Evolutionary conservation across 2,113 vertebrate genomes (phyloP).

Genomic region (Syrrhaptes paradoxus): DNA sequence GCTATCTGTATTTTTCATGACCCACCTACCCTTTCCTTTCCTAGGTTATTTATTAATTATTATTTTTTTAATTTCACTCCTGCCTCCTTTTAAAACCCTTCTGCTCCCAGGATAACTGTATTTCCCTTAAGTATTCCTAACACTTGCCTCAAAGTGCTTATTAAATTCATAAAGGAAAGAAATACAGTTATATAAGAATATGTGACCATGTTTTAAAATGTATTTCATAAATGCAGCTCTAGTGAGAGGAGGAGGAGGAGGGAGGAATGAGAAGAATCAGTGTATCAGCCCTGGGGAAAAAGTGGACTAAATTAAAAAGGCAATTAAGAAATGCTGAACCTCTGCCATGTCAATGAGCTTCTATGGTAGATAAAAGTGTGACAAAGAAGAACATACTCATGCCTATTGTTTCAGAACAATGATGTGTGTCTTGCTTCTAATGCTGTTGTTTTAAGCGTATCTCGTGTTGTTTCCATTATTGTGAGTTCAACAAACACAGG

Average conservation of each 20-base stretch:
- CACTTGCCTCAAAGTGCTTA: background rate
- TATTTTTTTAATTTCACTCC: background rate
- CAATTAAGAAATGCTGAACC: conserved; percentile 63
- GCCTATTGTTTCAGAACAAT: conserved; percentile 51
- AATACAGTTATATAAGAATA: conserved; percentile 1
- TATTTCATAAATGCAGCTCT: background rate
- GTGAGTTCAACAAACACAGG: conserved; percentile 23
- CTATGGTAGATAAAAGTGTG: conserved; percentile 12
- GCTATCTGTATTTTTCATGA: background rate
- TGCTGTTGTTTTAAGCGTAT: conserved; percentile 41
- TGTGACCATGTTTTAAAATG: background rate
- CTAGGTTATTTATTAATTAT: background rate
- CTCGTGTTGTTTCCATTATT: conserved; percentile 44
- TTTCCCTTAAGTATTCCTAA: background rate
- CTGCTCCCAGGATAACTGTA: background rate
- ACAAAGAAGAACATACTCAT: background rate
- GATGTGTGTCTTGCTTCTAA: conserved; percentile 32
- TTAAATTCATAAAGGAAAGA: conserved; percentile 35
- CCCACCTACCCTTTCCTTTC: background rate
- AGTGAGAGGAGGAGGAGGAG: background rate
- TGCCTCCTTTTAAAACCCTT: background rate
- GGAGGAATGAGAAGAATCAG: background rate
- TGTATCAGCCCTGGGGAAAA: background rate
- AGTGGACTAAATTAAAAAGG: conserved; percentile 59
- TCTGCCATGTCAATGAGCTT: background rate